Conservation (phyloP, 2,888 invertebrate genomes). For the Eilema sororculum region DNA sequence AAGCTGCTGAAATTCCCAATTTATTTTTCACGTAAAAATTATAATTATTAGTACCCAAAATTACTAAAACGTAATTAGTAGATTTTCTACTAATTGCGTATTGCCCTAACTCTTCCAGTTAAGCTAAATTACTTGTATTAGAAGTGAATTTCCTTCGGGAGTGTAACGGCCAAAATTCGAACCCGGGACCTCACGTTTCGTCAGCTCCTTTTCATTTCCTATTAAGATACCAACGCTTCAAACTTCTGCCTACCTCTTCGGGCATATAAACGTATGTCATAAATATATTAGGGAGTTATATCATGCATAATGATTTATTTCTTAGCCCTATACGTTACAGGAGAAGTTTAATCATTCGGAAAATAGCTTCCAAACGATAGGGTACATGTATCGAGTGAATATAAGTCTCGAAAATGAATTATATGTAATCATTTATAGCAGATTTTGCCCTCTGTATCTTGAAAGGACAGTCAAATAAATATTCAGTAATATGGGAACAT, state of each 20-base stretch:
- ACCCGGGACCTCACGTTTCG: too few relatives aligned
- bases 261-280: not conserved
- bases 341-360: constrained; percentile 4
- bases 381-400: not conserved
- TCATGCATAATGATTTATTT: not conserved
- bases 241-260: not conserved
- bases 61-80: too few relatives aligned
- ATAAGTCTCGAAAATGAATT: not conserved
- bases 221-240: too few relatives aligned
- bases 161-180: too few relatives aligned
- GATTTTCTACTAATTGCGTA: too few relatives aligned
- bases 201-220: too few relatives aligned
- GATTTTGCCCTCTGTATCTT: not conserved
- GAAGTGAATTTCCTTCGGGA: too few relatives aligned
- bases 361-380: constrained; percentile 9
- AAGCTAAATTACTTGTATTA: too few relatives aligned
- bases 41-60: too few relatives aligned
- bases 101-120: too few relatives aligned
- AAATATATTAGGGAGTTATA: not conserved
- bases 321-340: not conserved
- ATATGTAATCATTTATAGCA: not conserved
- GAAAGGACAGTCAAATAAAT: not conserved
- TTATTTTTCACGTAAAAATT: too few relatives aligned
- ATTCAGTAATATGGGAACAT: not conserved
- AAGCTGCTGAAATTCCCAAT: too few relatives aligned